Conservation (phyloP, 2,888 invertebrate species). For the Leucophora obtusa region DNA sequence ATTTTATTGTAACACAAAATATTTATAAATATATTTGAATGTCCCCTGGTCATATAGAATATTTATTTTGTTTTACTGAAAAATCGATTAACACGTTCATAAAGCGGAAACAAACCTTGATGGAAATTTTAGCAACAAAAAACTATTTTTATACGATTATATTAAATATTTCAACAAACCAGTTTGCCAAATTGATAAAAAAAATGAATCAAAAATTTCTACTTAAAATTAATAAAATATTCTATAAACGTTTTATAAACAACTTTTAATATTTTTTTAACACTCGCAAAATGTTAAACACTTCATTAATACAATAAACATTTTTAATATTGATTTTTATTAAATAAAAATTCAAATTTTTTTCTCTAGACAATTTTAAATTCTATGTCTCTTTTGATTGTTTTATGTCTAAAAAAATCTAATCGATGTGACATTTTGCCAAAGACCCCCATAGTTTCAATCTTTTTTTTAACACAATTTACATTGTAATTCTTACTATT, state of each 20-base stretch:
- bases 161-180: conserved; percentile 48
- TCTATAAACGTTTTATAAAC: conserved; percentile 51
- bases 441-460: conserved; percentile 56
- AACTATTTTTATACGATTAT: not conserved
- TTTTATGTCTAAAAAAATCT: conserved; percentile 36
- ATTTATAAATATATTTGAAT: not conserved
- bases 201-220: not conserved
- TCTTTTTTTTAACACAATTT: conserved; percentile 20
- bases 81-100: conserved; percentile 67
- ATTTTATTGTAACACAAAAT: conserved; percentile 1
- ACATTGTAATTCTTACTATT: not conserved
- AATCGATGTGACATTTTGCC: conserved; percentile 54
- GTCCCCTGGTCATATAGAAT: not conserved
- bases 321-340: conserved; percentile 4
- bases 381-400: not conserved
- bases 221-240: conserved; percentile 49
- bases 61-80: conserved; percentile 26
- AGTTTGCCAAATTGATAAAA: conserved; percentile 43
- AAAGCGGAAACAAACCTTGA: conserved; percentile 67
- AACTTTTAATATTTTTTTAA: conserved; percentile 20
- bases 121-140: conserved; percentile 56
- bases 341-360: conserved; percentile 3
- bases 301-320: not conserved
- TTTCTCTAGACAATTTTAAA: conserved; percentile 5
- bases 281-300: conserved; percentile 12